A percentile compares a stretch with the other conserved stretches of the same genome.
phyloP scores from a whole-genome alignment of 2,113 vertebrate genomes.

The Loxodonta africana region DNA sequence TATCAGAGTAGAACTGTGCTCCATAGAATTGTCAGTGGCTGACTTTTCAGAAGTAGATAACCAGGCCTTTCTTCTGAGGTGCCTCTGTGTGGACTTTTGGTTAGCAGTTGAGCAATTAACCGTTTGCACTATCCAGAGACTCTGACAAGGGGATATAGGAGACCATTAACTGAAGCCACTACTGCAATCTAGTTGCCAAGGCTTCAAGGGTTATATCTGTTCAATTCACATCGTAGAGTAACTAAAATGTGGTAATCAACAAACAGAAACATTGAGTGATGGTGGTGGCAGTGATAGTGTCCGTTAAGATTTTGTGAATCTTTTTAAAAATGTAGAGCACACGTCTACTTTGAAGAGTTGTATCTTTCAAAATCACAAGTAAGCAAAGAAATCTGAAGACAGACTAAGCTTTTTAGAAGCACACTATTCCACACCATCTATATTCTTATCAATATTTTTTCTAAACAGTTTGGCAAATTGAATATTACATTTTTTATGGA shows the following conservation, averaged over 20 bases:
- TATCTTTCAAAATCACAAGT: slow-evolving; percentile 28
- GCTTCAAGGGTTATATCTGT: no score
- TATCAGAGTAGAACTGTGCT: background rate
- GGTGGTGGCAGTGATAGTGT: background rate
- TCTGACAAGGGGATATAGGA: background rate
- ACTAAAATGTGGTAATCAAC: background rate
- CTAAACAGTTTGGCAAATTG: slow-evolving; percentile 70
- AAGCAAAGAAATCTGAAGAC: slow-evolving; percentile 75
- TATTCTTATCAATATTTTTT: slow-evolving; percentile 75
- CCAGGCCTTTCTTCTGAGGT: background rate
- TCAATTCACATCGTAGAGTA: background rate
- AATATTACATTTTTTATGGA: slow-evolving; percentile 74
- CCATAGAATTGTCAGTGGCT: background rate
- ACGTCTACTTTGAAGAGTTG: background rate
- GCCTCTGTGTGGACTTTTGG: background rate
- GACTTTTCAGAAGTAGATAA: background rate
- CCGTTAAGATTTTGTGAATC: background rate
- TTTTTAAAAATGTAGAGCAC: slow-evolving; percentile 14
- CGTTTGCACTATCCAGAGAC: background rate
- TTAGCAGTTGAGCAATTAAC: background rate
- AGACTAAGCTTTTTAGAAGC: slow-evolving; percentile 45
- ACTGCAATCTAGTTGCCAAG: no score
- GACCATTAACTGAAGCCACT: background rate
- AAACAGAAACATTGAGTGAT: background rate
- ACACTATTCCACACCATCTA: slow-evolving; percentile 59